Evolutionary conservation across 2,113 vertebrate species (phyloP).

Genomic region (Sylvietta virens): DNA sequence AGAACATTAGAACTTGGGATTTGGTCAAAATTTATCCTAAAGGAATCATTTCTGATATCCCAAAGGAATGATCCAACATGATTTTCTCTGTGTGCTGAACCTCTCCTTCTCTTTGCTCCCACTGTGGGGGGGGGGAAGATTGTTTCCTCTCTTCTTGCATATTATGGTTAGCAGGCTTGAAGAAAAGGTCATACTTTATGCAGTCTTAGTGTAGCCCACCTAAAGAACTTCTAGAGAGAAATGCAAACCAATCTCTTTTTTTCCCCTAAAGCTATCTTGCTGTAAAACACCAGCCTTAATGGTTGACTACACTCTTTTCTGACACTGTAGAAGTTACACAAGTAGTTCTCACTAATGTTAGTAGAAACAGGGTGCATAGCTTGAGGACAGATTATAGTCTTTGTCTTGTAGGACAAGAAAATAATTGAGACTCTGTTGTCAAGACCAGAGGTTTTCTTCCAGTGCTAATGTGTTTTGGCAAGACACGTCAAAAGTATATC

Average conservation of each 20-base stretch:
- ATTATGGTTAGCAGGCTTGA: not conserved
- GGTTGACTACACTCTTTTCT: not conserved
- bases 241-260: not conserved
- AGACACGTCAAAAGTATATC: not conserved
- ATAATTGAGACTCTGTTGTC: conserved; percentile 45
- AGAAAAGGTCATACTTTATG: not conserved
- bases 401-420: conserved; percentile 2
- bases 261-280: not conserved
- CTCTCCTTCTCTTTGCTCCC: not conserved
- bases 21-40: not conserved
- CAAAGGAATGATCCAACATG: not conserved
- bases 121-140: not conserved
- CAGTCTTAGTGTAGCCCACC: not conserved
- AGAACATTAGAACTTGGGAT: not conserved
- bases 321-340: not conserved
- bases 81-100: not conserved
- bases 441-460: not conserved
- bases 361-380: not conserved
- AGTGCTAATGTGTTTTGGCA: not conserved
- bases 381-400: conserved; percentile 38
- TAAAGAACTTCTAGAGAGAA: not conserved
- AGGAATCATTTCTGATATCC: not conserved
- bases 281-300: not conserved
- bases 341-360: not conserved
- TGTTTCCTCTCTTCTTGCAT: not conserved